phyloP scores from a whole-genome alignment of 2,113 vertebrate species.

The Verasper variegatus region DNA sequence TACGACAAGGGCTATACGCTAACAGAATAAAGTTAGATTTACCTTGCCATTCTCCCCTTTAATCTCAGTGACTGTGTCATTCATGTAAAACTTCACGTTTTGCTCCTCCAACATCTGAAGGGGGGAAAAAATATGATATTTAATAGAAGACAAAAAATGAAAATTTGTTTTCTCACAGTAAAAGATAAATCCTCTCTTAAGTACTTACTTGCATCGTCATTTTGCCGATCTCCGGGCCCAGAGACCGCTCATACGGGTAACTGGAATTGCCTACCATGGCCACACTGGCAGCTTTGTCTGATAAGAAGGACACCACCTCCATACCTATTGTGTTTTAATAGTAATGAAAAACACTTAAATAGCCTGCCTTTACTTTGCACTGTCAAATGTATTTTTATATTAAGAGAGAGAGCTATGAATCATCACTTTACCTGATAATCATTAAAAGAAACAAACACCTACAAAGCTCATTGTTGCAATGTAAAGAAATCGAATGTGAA shows the following conservation, averaged over 20 bases:
- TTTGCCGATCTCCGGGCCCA: slow-evolving; percentile 86
- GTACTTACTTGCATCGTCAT: slow-evolving; percentile 83
- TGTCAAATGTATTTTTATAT: neutral
- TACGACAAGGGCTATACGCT: too few species aligned
- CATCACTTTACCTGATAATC: neutral
- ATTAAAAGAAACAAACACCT: neutral
- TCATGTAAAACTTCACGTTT: slow-evolving; percentile 88
- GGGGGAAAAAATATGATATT: neutral
- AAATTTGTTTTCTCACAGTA: too few species aligned
- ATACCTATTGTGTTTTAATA: slow-evolving; percentile 80
- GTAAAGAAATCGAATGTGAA: neutral
- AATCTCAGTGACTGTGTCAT: slow-evolving; percentile 80
- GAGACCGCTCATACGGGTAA: slow-evolving; percentile 78
- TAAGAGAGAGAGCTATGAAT: neutral
- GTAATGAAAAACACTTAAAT: slow-evolving; percentile 2
- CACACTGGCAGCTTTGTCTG: slow-evolving; percentile 83
- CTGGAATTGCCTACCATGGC: slow-evolving; percentile 80
- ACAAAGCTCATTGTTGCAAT: neutral
- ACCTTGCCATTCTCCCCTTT: slow-evolving; percentile 86
- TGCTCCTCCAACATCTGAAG: slow-evolving; percentile 86
- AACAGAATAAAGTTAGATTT: neutral
- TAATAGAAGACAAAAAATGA: neutral
- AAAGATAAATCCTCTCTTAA: neutral
- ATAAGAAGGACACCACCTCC: slow-evolving; percentile 88
- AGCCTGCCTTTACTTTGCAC: too few species aligned